A percentile compares a stretch with the other conserved stretches of the same genome.
These are phyloP conservation scores for Pseudococcus jackbeardsleyi DNA, from an alignment of 2,888 invertebrate genomes.

Conservation along the genomic window DNA sequence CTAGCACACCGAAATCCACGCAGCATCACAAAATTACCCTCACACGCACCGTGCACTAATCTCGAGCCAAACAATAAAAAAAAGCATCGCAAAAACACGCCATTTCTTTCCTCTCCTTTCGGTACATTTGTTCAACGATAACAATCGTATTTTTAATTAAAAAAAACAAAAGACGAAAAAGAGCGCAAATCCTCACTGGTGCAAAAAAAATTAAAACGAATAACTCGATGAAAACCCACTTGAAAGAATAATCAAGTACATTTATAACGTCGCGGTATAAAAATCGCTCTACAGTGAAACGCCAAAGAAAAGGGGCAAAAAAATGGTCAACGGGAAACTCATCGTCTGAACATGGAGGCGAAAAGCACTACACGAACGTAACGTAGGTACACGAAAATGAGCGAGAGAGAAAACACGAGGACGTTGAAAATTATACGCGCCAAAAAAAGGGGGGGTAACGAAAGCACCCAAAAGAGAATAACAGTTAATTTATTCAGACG, in stretches of 20 bases:
- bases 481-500: slow-evolving; percentile 52
- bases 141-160: slow-evolving; percentile 23
- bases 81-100: neutral
- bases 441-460: slow-evolving; percentile 45
- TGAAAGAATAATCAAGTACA: slow-evolving; percentile 29
- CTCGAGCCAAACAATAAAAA: neutral
- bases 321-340: slow-evolving; percentile 1
- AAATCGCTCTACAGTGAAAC: neutral
- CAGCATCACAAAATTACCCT: neutral
- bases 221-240: slow-evolving; percentile 43
- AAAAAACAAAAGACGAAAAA: slow-evolving; percentile 24
- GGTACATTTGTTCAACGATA: slow-evolving; percentile 19
- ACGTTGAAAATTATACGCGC: neutral
- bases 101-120: neutral
- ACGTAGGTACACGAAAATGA: neutral
- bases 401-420: neutral
- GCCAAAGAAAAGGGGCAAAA: neutral
- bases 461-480: slow-evolving; percentile 39
- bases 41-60: neutral
- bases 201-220: slow-evolving; percentile 30
- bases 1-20: too few relatives aligned
- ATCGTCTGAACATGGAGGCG: neutral
- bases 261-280: slow-evolving; percentile 9
- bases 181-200: neutral
- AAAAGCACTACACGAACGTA: neutral